Evolutionary conservation across 2,113 vertebrate species (phyloP), one percentile per base, ranked within the genome.

Genomic region (Pterocles gutturalis): DNA sequence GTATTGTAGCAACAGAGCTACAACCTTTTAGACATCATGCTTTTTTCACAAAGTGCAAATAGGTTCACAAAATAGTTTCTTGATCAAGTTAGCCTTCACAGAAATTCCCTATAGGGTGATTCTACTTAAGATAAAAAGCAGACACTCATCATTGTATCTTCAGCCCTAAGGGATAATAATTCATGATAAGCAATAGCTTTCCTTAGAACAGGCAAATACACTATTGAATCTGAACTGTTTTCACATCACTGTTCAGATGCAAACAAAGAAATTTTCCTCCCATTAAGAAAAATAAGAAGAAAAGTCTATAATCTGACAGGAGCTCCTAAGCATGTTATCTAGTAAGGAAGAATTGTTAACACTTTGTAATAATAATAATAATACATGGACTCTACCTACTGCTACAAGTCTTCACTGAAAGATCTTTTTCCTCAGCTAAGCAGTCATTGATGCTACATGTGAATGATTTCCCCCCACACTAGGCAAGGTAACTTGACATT

Each of bases 241-340:
- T 55, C 15, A 46, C 3, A 78, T 16, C 25, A 66, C 34, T 92
- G 7, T 70, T 87, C 20, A 90, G 62, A 46, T 4, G 1, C 26
- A 38, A 67, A 53, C 0, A 3, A 41, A 46, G 9, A 72, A 7
- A 2, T 12, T 51, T 82, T 51, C 34, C 11, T 24, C 6, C 13
- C 5, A 15, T 65, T 21, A 17, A 73, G 38, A 61, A 17, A 64
- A 48, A 17, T 29, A 17, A 24, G 3, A 11, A 41, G 13, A 41
- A 41, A 41, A 41, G 41, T 13, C 41, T 41, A 46, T 62, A 28
- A 53, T n/a, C 29, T 73, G 26, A 8, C 9, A 48, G 58, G 31
- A 58, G 3, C 8, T 62, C 29, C 9, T 64, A 71, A 55, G 7
- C 4, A 46, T 1, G 0, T 54, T 71, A 31, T 41, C 24, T 36